Base-by-base conservation (phyloP, 1,140 invertebrate genomes). In the Hetaerina americana region DNA sequence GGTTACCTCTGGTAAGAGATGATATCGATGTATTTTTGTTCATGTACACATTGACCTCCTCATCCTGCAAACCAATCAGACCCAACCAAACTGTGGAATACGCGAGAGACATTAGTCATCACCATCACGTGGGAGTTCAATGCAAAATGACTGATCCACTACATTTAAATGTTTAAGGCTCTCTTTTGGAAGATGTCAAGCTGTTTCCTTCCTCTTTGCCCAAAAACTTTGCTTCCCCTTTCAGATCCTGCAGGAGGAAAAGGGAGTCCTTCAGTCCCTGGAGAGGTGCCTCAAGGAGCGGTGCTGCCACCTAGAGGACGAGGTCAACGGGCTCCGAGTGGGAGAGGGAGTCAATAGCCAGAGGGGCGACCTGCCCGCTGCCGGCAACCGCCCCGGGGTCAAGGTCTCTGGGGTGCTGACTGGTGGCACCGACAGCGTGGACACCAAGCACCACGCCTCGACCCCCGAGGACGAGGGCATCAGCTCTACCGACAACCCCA, bases 381-480 rank as follows among this genome's bases (percentile, higher is more conserved):
- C 79, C 69, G 78, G 81, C 25, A 69, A 77, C 1, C 22, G 69
- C 76, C 24, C 73, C 49, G 28, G 78, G 80, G 66, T 73, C 80
- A 26, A 18, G 2, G 40, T 57, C 22, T 12, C 22, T 5, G 40
- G 40, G 15, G 40, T 57, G 2, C 40, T 18, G 3, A n/a, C 15
- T n/a, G 40, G 40, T 18, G 40, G 40, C 15, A n/a, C n/a, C n/a
- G n/a, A n/a, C n/a, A 57, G 40, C 40, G 40, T 57, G 15, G 40
- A 57, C 40, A 57, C 22, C 27, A 72, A 70, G 1, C n/a, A 69
- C 71, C 40, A 67, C 72, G 67, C 25, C 18, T 68, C 89, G n/a
- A 91, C 90, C 1, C 90, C 89, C 74, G 91, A 93, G 81, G 91
- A 92, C 76, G 91, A 93, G 82, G 91, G 91, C 1, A 94, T 93